phyloP scores from a whole-genome alignment of 1,140 invertebrate genomes.

The Ceratina calcarata region DNA sequence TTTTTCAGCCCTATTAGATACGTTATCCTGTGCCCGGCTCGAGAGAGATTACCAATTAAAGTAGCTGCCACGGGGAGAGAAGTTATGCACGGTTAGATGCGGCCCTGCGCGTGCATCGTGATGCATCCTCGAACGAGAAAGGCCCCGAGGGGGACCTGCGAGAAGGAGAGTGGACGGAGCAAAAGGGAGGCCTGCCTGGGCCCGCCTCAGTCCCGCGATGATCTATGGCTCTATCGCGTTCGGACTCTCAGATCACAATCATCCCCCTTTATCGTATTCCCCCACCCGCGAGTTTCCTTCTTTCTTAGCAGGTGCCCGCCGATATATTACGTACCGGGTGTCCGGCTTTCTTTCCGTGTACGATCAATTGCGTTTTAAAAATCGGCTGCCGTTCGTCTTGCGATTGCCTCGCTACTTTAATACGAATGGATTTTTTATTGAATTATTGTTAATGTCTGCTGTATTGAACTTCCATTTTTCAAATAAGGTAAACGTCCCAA shows the following conservation, averaged over 20 bases:
- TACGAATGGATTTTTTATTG: no score
- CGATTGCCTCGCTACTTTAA: background rate
- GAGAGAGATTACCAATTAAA: slow-evolving; percentile 50
- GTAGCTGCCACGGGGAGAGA: slow-evolving; percentile 32
- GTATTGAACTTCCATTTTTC: no score
- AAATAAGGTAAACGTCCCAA: background rate
- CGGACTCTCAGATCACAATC: slow-evolving; percentile 74
- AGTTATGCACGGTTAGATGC: slow-evolving; percentile 56
- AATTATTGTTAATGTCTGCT: no score
- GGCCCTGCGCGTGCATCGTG: slow-evolving; percentile 64
- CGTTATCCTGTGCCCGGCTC: slow-evolving; percentile 10
- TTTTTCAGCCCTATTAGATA: background rate
- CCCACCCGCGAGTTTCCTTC: slow-evolving; percentile 65
- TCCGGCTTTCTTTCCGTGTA: slow-evolving; percentile 54
- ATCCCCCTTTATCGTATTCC: slow-evolving; percentile 72
- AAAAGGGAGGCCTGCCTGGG: slow-evolving; percentile 23
- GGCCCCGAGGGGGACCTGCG: slow-evolving; percentile 52
- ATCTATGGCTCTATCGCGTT: slow-evolving; percentile 76
- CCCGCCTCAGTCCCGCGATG: slow-evolving; percentile 65
- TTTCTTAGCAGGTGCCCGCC: slow-evolving; percentile 68
- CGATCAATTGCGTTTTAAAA: slow-evolving; percentile 15
- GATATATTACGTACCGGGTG: slow-evolving; percentile 67
- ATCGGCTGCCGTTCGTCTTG: background rate
- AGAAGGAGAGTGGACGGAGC: slow-evolving; percentile 43
- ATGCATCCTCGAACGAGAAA: slow-evolving; percentile 58